Evolutionary conservation across 2,888 invertebrate genomes (phyloP).

Genomic region (Rhingia rostrata): DNA sequence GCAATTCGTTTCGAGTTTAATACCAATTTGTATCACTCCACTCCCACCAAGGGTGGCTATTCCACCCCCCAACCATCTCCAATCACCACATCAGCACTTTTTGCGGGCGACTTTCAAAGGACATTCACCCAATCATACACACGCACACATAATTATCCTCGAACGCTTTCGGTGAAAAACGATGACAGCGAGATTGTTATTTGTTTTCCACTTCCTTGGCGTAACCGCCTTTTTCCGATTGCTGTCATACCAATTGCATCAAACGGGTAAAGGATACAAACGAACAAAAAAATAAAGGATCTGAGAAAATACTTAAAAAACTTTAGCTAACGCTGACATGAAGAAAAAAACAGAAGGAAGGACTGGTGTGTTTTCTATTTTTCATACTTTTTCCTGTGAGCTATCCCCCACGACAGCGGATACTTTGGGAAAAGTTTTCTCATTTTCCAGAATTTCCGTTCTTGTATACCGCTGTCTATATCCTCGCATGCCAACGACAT

Average conservation of each 20-base stretch:
- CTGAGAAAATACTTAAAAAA: slow-evolving; percentile 44
- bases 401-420: neutral
- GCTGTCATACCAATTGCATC: slow-evolving; percentile 57
- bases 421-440: slow-evolving; percentile 60
- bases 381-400: slow-evolving; percentile 15
- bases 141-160: slow-evolving; percentile 3
- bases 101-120: slow-evolving; percentile 18
- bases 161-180: slow-evolving; percentile 17
- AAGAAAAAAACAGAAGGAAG: neutral
- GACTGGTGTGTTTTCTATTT: slow-evolving; percentile 1
- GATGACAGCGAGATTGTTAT: slow-evolving; percentile 64
- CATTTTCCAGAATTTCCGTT: slow-evolving; percentile 57
- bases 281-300: slow-evolving; percentile 26
- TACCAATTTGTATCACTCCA: slow-evolving; percentile 26
- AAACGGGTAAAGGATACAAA: slow-evolving; percentile 15
- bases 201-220: slow-evolving; percentile 50
- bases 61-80: neutral
- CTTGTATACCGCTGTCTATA: neutral
- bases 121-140: slow-evolving; percentile 4
- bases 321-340: slow-evolving; percentile 6
- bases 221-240: slow-evolving; percentile 20
- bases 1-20: slow-evolving; percentile 14
- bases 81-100: slow-evolving; percentile 25
- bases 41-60: neutral
- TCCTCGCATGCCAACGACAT: neutral